Percentiles rank a stretch among this genome's conserved stretches.
Evolutionary conservation across 2,113 vertebrate species (phyloP).

Genomic region (human): GRCh38 chr6:29670001-29670500

Average conservation of each 20-base stretch:
- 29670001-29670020: no score
- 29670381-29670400: constrained; percentile 76
- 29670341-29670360: constrained; percentile 75
- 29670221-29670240: not conserved
- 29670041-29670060: no score
- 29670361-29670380: constrained; percentile 81
- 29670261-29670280: constrained; percentile 41
- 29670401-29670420: not conserved
- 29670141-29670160: not conserved
- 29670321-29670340: constrained; percentile 68
- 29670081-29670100: not conserved
- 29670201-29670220: not conserved
- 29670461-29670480: not conserved
- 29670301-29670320: constrained; percentile 78
- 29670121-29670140: not conserved
- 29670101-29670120: not conserved
- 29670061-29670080: not conserved
- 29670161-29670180: not conserved
- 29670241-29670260: not conserved
- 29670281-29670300: constrained; percentile 78
- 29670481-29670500: not conserved
- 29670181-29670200: not conserved
- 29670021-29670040: no score
- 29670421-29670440: not conserved
- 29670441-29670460: not conserved